A percentile compares a stretch with the other conserved stretches of the same genome.
These are phyloP conservation scores for Solenopsis fugax DNA, from an alignment of 1,140 invertebrate genomes.

Conservation along the genomic window DNA sequence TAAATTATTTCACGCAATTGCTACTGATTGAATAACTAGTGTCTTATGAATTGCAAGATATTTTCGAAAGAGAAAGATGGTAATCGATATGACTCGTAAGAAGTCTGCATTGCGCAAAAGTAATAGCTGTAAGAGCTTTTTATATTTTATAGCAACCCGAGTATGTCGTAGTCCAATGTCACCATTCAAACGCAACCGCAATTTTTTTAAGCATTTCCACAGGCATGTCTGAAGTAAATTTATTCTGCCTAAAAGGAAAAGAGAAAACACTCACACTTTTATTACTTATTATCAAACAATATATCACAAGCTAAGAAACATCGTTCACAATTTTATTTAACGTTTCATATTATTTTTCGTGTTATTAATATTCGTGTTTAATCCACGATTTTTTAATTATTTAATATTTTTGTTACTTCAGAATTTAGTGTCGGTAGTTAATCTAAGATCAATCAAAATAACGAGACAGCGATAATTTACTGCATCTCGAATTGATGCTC, in stretches of 20 bases:
- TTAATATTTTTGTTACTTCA: background rate
- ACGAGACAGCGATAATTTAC: slow-evolving; percentile 1
- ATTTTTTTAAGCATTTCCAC: slow-evolving; percentile 7
- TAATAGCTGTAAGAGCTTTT: background rate
- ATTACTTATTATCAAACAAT: background rate
- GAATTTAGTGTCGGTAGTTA: background rate
- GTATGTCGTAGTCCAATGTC: slow-evolving; percentile 25
- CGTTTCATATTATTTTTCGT: background rate
- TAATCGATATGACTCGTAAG: background rate
- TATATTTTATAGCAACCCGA: background rate
- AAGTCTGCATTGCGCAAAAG: slow-evolving; percentile 1
- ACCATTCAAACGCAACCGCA: background rate
- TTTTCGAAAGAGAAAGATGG: slow-evolving; percentile 22
- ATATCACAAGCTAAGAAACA: background rate
- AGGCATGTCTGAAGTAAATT: background rate
- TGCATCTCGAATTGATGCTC: background rate
- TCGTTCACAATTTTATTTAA: background rate
- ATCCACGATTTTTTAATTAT: background rate
- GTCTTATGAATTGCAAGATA: slow-evolving; percentile 4
- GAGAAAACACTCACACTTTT: background rate
- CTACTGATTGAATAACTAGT: slow-evolving; percentile 36
- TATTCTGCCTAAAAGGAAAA: background rate
- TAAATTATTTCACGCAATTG: slow-evolving; percentile 33
- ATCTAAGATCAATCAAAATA: background rate
- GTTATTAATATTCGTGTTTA: background rate